Conservation (phyloP, 2,113 vertebrate species). For the Gambusia affinis region DNA sequence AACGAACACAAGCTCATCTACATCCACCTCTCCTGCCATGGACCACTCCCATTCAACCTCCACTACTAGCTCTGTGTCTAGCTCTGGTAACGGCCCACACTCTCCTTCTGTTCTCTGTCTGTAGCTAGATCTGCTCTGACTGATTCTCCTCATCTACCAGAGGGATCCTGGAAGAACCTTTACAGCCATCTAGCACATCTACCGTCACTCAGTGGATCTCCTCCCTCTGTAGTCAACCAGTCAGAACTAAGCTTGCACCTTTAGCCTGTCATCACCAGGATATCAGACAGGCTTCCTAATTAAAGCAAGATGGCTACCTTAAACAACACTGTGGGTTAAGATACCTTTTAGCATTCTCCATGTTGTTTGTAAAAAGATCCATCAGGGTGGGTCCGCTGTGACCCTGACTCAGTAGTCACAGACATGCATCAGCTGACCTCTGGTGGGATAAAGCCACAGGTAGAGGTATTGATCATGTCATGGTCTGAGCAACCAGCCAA, state of each 20-base stretch:
- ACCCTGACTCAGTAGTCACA: too few relatives aligned
- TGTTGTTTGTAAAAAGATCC: too few relatives aligned
- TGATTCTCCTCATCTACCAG: neutral
- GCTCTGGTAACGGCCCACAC: slow-evolving; percentile 83
- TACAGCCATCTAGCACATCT: too few relatives aligned
- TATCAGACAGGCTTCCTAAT: neutral
- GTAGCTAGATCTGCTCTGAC: neutral
- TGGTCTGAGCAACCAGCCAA: too few relatives aligned
- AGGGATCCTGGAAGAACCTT: neutral
- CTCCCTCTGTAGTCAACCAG: too few relatives aligned
- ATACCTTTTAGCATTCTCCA: neutral
- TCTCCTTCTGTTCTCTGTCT: neutral
- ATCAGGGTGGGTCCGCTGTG: too few relatives aligned
- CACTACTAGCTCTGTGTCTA: slow-evolving; percentile 94
- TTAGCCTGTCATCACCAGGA: too few relatives aligned
- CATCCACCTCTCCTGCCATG: slow-evolving; percentile 90
- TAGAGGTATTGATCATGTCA: too few relatives aligned
- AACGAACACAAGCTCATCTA: slow-evolving; percentile 94
- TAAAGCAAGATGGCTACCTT: neutral
- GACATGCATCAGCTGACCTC: too few relatives aligned
- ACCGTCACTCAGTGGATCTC: too few relatives aligned
- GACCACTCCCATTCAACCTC: slow-evolving; percentile 95
- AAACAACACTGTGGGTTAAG: neutral
- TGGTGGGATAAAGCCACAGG: too few relatives aligned
- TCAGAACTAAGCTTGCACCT: too few relatives aligned